Conservation (phyloP, 2,888 invertebrate genomes). For the Tetragonisca angustula region DNA sequence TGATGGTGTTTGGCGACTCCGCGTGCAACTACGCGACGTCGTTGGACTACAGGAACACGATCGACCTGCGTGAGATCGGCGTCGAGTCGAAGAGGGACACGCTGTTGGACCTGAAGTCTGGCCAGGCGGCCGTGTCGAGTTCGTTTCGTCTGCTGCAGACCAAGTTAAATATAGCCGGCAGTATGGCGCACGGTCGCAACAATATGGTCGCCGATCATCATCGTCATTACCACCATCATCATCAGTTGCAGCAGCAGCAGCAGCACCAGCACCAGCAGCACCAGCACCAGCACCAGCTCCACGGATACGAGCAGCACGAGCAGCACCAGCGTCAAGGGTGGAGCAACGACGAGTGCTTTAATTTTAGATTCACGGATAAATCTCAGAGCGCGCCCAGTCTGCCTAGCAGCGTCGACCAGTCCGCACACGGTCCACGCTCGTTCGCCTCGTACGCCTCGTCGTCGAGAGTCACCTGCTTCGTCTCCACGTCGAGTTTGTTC, state of each 20-base stretch:
- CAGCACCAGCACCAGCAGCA: slow-evolving; percentile 57
- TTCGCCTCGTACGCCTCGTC: slow-evolving; percentile 52
- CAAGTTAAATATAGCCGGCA: slow-evolving; percentile 80
- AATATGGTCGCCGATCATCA: slow-evolving; percentile 71
- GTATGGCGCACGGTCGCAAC: slow-evolving; percentile 68
- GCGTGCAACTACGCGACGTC: slow-evolving; percentile 75
- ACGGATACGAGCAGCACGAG: slow-evolving; percentile 64
- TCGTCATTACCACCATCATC: slow-evolving; percentile 62
- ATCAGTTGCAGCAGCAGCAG: slow-evolving; percentile 62
- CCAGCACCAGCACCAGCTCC: slow-evolving; percentile 63
- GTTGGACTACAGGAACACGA: slow-evolving; percentile 81
- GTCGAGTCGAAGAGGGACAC: slow-evolving; percentile 77
- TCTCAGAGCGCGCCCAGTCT: slow-evolving; percentile 83
- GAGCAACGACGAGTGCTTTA: slow-evolving; percentile 77
- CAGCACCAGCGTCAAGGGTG: slow-evolving; percentile 68
- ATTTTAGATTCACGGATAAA: slow-evolving; percentile 84
- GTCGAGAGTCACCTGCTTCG: slow-evolving; percentile 65
- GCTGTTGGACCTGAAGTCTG: slow-evolving; percentile 77
- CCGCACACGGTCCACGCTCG: slow-evolving; percentile 61
- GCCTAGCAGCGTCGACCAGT: slow-evolving; percentile 77
- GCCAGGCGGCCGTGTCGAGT: slow-evolving; percentile 73
- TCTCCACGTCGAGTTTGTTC: slow-evolving; percentile 74
- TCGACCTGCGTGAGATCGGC: slow-evolving; percentile 82
- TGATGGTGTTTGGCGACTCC: slow-evolving; percentile 80
- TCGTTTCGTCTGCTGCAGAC: slow-evolving; percentile 75